A percentile compares a stretch with the other conserved stretches of the same genome.
Evolutionary conservation across 2,113 vertebrate species (phyloP).

Genomic region (Columba janthina): DNA sequence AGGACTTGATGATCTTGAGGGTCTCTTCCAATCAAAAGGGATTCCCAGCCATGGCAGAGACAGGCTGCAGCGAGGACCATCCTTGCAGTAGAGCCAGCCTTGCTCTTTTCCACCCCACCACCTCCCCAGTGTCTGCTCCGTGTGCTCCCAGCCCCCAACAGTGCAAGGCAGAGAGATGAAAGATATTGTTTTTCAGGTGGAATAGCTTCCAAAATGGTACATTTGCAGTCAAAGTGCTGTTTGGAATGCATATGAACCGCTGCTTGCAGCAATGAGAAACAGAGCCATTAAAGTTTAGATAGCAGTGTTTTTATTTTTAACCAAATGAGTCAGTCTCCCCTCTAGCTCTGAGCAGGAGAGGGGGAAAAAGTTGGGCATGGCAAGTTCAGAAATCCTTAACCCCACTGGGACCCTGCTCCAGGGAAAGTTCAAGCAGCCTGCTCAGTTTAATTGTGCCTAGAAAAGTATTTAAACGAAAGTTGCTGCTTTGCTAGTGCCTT

Average conservation of each 20-base stretch:
- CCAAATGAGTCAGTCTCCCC: slow-evolving; percentile 69
- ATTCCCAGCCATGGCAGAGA: not conserved
- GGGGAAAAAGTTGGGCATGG: not conserved
- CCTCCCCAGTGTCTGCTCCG: not conserved
- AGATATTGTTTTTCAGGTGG: slow-evolving; percentile 54
- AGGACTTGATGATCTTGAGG: too few relatives aligned
- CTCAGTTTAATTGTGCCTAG: not conserved
- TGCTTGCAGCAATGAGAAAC: slow-evolving; percentile 64
- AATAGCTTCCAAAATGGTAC: slow-evolving; percentile 51
- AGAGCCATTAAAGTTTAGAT: slow-evolving; percentile 70
- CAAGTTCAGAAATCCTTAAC: slow-evolving; percentile 35
- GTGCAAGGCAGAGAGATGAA: not conserved
- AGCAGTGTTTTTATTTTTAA: slow-evolving; percentile 74
- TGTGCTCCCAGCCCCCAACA: slow-evolving; percentile 17
- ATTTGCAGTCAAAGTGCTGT: slow-evolving; percentile 55
- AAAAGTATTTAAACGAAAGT: slow-evolving; percentile 26
- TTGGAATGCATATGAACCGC: slow-evolving; percentile 57
- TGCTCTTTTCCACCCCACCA: not conserved
- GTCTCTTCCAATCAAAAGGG: too few relatives aligned
- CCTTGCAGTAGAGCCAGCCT: not conserved
- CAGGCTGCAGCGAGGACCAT: too few relatives aligned
- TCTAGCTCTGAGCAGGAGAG: slow-evolving; percentile 35
- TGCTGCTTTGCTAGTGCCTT: not conserved
- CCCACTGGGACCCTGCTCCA: not conserved
- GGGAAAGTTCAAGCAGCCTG: not conserved